Base-by-base conservation (phyloP, 2,888 invertebrate genomes). In the Malacosoma neustria region DNA sequence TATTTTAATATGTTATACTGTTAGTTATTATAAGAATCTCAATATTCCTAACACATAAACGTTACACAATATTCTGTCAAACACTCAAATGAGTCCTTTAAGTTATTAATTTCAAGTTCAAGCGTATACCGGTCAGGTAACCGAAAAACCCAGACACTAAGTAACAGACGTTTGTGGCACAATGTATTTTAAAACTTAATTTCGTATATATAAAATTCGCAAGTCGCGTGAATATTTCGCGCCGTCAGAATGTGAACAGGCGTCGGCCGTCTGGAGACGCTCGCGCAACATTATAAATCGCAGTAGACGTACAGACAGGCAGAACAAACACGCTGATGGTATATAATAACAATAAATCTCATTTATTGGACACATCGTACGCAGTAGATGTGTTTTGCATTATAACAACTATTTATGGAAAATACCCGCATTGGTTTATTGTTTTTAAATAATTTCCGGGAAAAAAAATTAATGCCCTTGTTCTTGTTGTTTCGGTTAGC, bases 281-380 rank as follows among this genome's bases (percentile, higher is more conserved):
- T 32, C 32, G 13, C 32, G 32, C 39, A 32, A 32, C 29, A 29
- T 9, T 32, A 39, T 39, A 39, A 39, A 39, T 39, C 35, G 13
- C 14, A 13, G 6, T 32, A 30, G 35, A 39, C 39, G 29, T 31
- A 61, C 62, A 47, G 48, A 41, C 46, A 47, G 35, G 41, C 64
- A 58, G 54, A 54, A 57, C 57, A 57, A 55, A 51, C 54, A 47
- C 51, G 63, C 60, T 57, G 65, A 66, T 61, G 61, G 69, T 60
- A 68, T 71, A 69, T 61, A 64, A 70, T 69, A 67, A 57, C 65
- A 41, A 68, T 71, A 70, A 67, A 70, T 64, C 55, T 67, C 52
- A 61, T 67, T 60, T 65, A 61, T 60, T 53, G 48, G 52, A 54
- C 50, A 42, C 44, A 39, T 44, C 40, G 45, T 31, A 35, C 43